Evolutionary conservation across 2,797 vertebrate genomes (phyloP), one percentile per base, ranked within the genome.

Genomic region (Corythornis leucogaster): DNA sequence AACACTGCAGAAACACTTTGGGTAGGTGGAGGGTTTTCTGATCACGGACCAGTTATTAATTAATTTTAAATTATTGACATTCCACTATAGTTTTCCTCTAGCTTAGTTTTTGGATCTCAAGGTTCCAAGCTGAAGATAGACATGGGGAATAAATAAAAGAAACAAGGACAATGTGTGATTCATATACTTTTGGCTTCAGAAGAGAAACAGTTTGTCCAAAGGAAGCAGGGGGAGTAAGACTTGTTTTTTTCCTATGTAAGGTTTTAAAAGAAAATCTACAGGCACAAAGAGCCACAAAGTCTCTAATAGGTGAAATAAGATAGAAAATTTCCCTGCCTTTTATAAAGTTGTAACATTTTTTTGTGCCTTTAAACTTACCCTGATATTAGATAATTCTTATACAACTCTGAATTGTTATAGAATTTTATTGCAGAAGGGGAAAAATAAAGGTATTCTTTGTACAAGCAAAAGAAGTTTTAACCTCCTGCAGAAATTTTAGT

Each of bases 271-370:
- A 67, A 94, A 91, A 77, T 8, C 14, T 43, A 51, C 40, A 40
- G 40, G 42, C 81, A 40, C 54, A 76, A 73, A 85, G 17, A 8
- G 12, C 55, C 11, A 50, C 26, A 70, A 76, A 64, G 15, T 19
- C 8, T 33, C 42, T 1, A 3, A 11, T 1, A 59, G 22, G 8
- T 67, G 58, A 75, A 84, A 85, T 1, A 1, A 0, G 1, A 55
- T 18, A 11, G 59, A 54, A 94, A 80, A 66, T 50, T 35, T 92
- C 3, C 40, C 30, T 57, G 45, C 11, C 6, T 30, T 76, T 57
- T 90, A 59, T 59, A 79, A 35, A 85, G 7, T 30, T 42, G 25
- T 59, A 19, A 77, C 15, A n/a, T 85, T 61, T 55, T 68, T 68
- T 62, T 11, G 8, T 81, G 75, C 51, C 33, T 85, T 93, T 89